Evolutionary conservation across 1,140 invertebrate species (phyloP), one percentile per base, ranked within the genome.

Genomic region (Drosophila kohkoa): DNA sequence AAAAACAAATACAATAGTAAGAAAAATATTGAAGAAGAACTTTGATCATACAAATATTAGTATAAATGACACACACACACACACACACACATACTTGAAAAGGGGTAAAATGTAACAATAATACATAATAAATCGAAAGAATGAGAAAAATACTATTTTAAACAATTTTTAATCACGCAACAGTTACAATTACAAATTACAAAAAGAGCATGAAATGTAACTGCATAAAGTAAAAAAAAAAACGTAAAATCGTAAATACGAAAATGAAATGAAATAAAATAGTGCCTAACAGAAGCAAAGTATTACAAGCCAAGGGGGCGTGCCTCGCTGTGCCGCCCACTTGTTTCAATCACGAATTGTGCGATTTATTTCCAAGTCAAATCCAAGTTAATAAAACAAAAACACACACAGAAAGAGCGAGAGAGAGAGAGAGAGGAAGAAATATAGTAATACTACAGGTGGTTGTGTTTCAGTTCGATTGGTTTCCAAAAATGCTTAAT

Each of bases 281-380:
- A 83, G 85, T 88, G 85, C 80, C 85, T 88, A 88, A 82, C 77
- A 69, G 66, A 87, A 86, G 75, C 62, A 86, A 79, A 86, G 79
- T 79, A 78, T 72, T 75, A 80, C 25, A 70, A 55, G 63, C 16
- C 35, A 67, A 58, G 35, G 13, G 38, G 59, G 59, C 54, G 54
- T 48, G 41, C 60, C 30, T 35, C 54, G 35, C 1, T 2, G 38
- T 41, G 38, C 41, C 41, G 41, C 41, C 41, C 41, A 43, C 41
- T 43, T 62, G 60, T 57, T 57, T 45, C 35, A 54, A 67, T 49
- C 46, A 60, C 4, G 28, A 41, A 48, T 51, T 64, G 15, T 63
- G 10, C 48, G 11, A 64, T 69, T 35, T 20, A 46, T 69, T 62
- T 51, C 10, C 52, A 58, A 66, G 13, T 66, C 52, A 66, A 57